phyloP scores from a whole-genome alignment of 2,888 invertebrate species.

The Congeria kusceri region DNA sequence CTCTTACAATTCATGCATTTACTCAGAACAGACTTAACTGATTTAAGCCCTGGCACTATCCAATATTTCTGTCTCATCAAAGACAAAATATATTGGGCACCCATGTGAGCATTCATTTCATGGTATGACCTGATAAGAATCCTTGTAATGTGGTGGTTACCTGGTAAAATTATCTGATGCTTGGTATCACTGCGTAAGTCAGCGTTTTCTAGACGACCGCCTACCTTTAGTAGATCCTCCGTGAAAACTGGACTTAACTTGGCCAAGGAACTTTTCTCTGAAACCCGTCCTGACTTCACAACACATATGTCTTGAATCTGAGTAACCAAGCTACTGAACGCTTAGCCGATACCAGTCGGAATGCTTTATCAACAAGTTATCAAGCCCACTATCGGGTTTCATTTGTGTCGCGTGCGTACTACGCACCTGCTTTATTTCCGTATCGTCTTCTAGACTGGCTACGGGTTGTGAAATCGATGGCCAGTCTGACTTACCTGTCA shows the following conservation, averaged over 20 bases:
- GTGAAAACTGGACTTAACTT: too few species aligned
- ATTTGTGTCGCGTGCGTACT: background rate
- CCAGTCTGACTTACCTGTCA: too few species aligned
- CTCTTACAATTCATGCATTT: constrained; percentile 4
- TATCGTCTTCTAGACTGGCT: background rate
- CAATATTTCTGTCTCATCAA: constrained; percentile 21
- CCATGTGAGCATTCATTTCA: constrained; percentile 2
- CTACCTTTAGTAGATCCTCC: too few species aligned
- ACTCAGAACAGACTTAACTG: constrained; percentile 3
- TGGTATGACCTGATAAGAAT: constrained; percentile 13
- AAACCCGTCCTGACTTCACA: too few species aligned
- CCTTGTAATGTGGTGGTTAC: too few species aligned
- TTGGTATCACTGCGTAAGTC: too few species aligned
- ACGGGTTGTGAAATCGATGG: too few species aligned
- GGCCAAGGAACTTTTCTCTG: too few species aligned
- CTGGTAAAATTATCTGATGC: constrained; percentile 23
- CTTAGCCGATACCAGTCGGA: constrained; percentile 14
- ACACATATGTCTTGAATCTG: background rate
- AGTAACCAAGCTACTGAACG: constrained; percentile 8
- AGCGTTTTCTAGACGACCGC: too few species aligned
- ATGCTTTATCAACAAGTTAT: background rate
- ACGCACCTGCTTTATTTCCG: background rate
- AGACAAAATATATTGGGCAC: constrained; percentile 20
- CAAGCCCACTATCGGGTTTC: background rate
- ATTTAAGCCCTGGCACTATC: constrained; percentile 10